Evolutionary conservation across 2,888 invertebrate genomes (phyloP).

Genomic region (Dasypolia templi): DNA sequence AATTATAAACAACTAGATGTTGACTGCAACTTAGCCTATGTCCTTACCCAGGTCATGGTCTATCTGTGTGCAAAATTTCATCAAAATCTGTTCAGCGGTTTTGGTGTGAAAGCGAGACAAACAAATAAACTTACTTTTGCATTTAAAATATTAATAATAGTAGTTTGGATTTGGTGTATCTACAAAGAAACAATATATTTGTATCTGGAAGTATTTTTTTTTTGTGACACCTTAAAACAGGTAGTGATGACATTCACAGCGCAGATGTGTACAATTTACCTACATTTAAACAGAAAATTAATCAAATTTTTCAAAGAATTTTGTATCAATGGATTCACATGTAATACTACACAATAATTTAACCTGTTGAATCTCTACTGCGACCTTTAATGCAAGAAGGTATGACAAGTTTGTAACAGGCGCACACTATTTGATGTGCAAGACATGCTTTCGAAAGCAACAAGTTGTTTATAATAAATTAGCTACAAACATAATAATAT

Average conservation of each 20-base stretch:
- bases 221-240: no score
- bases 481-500: not conserved
- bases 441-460: conserved; percentile 7
- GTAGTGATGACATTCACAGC: not conserved
- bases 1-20: not conserved
- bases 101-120: no score
- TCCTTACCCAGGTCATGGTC: no score
- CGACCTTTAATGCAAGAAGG: not conserved
- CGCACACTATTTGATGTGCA: not conserved
- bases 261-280: not conserved
- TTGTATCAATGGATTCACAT: conserved; percentile 8
- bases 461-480: conserved; percentile 9
- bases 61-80: no score
- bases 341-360: not conserved
- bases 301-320: conserved; percentile 12
- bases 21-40: no score
- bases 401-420: conserved; percentile 4
- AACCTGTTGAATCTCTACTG: conserved; percentile 22
- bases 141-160: no score
- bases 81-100: no score
- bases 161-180: no score
- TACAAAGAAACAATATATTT: not conserved
- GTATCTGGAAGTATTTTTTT: not conserved
- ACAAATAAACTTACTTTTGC: no score
- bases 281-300: not conserved